These are phyloP conservation scores for Cavia porcellus DNA, from an alignment of 2,113 vertebrate genomes.

Conservation along the genomic window DNA sequence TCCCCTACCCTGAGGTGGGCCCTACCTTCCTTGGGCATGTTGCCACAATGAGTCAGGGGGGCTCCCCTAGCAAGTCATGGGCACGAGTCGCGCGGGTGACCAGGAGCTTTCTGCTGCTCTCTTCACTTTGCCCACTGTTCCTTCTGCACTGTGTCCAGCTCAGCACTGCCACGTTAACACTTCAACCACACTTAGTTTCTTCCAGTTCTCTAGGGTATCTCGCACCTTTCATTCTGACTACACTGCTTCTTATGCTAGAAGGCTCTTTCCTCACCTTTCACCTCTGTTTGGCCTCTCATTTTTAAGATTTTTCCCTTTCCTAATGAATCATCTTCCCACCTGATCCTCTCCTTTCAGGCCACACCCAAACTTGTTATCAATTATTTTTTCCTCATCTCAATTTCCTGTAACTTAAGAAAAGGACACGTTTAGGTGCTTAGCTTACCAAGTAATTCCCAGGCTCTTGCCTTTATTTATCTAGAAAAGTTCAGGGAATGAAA, in stretches of 20 bases:
- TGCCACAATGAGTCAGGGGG: background rate
- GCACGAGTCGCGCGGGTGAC: background rate
- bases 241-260: background rate
- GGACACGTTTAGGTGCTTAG: background rate
- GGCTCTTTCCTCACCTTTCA: background rate
- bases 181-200: background rate
- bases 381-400: background rate
- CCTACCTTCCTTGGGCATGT: background rate
- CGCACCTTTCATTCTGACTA: background rate
- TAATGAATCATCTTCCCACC: background rate
- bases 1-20: background rate
- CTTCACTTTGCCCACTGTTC: background rate
- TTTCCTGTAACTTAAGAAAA: background rate
- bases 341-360: conserved; percentile 14
- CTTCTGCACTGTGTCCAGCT: background rate
- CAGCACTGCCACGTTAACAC: background rate
- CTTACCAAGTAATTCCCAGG: background rate
- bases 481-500: conserved; percentile 5
- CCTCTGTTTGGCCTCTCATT: background rate
- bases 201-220: background rate
- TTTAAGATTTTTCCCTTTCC: background rate
- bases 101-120: background rate
- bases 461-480: conserved; percentile 9
- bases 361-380: background rate
- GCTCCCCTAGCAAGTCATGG: background rate